Conservation (phyloP, 2,797 vertebrate species). For the Rhinoraja longicauda region DNA sequence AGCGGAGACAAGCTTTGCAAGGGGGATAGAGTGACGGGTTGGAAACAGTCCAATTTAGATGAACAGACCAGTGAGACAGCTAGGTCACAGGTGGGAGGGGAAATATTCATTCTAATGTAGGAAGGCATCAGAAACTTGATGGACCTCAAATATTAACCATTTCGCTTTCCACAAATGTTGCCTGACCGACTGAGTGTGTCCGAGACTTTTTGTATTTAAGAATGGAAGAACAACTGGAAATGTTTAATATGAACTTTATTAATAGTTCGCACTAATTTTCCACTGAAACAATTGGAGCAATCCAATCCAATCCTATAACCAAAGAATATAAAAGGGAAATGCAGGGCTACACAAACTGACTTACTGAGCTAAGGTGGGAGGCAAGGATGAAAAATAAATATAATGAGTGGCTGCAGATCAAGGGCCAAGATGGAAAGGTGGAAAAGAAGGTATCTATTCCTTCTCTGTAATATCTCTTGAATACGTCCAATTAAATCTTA, state of each 20-base stretch:
- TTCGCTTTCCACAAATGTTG: too few relatives aligned
- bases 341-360: not conserved
- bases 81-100: too few relatives aligned
- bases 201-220: too few relatives aligned
- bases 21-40: too few relatives aligned
- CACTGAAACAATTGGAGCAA: not conserved
- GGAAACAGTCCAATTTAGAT: too few relatives aligned
- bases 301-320: not conserved
- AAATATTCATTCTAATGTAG: too few relatives aligned
- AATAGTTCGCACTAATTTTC: not conserved
- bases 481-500: not conserved
- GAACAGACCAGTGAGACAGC: too few relatives aligned
- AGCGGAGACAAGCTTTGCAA: too few relatives aligned
- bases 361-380: not conserved
- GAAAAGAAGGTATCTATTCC: not conserved
- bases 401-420: not conserved
- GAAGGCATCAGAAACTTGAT: not conserved
- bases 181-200: too few relatives aligned
- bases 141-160: not conserved
- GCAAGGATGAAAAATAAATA: not conserved
- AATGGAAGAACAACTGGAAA: not conserved
- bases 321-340: not conserved
- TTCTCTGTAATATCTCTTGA: not conserved
- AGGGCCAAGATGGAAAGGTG: not conserved
- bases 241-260: not conserved